A percentile compares a stretch with the other conserved stretches of the same genome.
phyloP scores from a whole-genome alignment of 2,888 invertebrate species.

The Amaurobius ferox region DNA sequence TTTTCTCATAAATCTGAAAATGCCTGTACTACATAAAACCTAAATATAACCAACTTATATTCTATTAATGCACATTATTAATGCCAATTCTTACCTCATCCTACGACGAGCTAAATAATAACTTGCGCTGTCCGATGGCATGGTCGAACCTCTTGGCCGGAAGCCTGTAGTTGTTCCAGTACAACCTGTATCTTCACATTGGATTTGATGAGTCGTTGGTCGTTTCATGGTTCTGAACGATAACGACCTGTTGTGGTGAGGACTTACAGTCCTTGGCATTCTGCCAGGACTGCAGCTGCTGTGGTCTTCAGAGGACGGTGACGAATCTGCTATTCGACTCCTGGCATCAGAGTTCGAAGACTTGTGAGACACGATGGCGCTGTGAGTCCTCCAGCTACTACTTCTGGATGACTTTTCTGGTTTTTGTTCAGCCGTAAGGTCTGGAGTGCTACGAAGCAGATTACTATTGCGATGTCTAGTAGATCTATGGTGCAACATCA shows the following conservation, averaged over 20 bases:
- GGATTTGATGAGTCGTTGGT: slow-evolving; percentile 53
- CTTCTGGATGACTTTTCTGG: neutral
- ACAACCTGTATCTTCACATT: slow-evolving; percentile 34
- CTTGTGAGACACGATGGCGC: neutral
- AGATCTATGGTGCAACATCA: neutral
- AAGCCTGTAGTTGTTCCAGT: slow-evolving; percentile 22
- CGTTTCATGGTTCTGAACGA: slow-evolving; percentile 69
- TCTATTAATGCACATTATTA: too few species aligned
- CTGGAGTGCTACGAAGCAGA: neutral
- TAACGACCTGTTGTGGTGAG: slow-evolving; percentile 59
- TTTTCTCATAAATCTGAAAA: too few species aligned
- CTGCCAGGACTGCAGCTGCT: slow-evolving; percentile 23
- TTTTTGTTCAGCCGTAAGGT: neutral
- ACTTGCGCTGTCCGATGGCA: slow-evolving; percentile 64
- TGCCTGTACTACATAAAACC: too few species aligned
- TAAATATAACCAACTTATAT: too few species aligned
- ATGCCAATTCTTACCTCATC: neutral
- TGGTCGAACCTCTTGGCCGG: slow-evolving; percentile 68
- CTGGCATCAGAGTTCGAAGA: neutral
- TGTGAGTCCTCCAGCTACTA: neutral
- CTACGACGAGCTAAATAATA: neutral
- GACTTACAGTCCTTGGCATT: slow-evolving; percentile 34
- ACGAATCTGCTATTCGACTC: neutral
- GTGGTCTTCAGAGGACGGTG: slow-evolving; percentile 32
- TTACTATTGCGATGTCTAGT: neutral